Conservation (phyloP, 1,140 invertebrate genomes). For the Plectus sambesii region DNA sequence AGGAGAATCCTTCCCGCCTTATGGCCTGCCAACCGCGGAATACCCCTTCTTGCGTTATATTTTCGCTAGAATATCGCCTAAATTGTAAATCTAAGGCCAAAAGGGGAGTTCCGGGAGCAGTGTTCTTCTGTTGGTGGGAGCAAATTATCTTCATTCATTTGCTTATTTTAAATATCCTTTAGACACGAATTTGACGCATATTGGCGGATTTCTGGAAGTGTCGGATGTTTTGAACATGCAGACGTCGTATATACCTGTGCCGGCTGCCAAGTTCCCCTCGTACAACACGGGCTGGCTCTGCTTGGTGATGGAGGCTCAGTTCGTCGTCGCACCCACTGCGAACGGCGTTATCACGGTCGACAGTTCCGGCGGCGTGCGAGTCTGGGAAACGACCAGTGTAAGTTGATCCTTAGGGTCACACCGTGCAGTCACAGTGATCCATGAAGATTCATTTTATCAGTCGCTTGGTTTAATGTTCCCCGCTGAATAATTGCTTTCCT, state of each 20-base stretch:
- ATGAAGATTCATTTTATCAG: constrained; percentile 50
- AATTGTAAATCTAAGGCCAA: no score
- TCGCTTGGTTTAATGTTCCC: constrained; percentile 53
- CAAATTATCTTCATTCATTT: no score
- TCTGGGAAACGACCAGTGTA: constrained; percentile 54
- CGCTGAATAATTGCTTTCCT: constrained; percentile 34
- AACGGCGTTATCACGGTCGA: constrained; percentile 56
- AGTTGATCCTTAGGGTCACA: no score
- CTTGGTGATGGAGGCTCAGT: constrained; percentile 33
- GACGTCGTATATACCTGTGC: constrained; percentile 55
- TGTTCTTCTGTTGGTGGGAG: no score
- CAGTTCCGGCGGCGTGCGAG: constrained; percentile 52
- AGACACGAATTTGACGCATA: constrained; percentile 18
- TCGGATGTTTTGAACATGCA: constrained; percentile 51
- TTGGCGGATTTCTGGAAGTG: constrained; percentile 53
- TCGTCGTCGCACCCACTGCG: constrained; percentile 47
- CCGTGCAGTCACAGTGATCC: no score
- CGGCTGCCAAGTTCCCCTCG: constrained; percentile 32
- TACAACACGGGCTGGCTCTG: constrained; percentile 32
- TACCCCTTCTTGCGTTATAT: no score
- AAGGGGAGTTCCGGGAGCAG: no score
- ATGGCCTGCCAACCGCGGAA: no score
- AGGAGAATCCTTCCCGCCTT: no score
- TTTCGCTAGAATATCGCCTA: no score
- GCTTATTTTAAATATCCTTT: constrained; percentile 8